A percentile compares a stretch with the other conserved stretches of the same genome.
phyloP scores from a whole-genome alignment of 1,140 invertebrate species.

The Pseudobourletiella spinata region DNA sequence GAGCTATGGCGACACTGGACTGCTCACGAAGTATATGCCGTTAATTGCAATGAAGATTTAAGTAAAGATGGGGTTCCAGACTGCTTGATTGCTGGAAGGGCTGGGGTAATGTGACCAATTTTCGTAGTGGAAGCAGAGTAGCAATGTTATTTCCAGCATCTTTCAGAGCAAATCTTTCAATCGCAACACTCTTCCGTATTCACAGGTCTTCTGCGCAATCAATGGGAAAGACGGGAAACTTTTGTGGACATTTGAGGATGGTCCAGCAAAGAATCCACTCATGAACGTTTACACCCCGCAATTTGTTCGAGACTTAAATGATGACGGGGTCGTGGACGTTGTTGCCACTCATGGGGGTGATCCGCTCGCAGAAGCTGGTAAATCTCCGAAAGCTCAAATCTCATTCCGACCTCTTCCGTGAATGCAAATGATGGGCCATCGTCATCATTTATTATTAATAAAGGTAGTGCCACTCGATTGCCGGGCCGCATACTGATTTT shows the following conservation, averaged over 20 bases:
- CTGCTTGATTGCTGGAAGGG: constrained; percentile 61
- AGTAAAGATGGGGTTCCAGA: constrained; percentile 60
- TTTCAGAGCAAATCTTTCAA: too few species aligned
- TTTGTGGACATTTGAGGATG: constrained; percentile 55
- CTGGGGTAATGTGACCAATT: constrained; percentile 57
- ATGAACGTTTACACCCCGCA: constrained; percentile 56
- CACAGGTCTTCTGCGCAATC: constrained; percentile 57
- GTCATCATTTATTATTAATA: neutral
- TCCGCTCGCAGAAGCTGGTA: constrained; percentile 45
- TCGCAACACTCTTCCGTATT: too few species aligned
- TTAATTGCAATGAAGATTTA: constrained; percentile 65
- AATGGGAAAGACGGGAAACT: constrained; percentile 55
- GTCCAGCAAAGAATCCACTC: constrained; percentile 41
- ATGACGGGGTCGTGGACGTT: constrained; percentile 61
- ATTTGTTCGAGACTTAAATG: constrained; percentile 60
- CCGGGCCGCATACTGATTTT: constrained; percentile 57
- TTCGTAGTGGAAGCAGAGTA: too few species aligned
- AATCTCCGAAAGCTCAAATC: too few species aligned
- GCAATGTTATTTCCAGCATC: too few species aligned
- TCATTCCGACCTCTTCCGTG: neutral
- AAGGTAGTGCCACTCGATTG: neutral
- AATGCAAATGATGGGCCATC: neutral
- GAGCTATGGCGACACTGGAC: constrained; percentile 69
- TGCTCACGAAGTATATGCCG: constrained; percentile 59
- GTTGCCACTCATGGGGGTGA: constrained; percentile 58